Conservation (phyloP, 2,888 invertebrate genomes). For the Eudasyphora cyanicolor region DNA sequence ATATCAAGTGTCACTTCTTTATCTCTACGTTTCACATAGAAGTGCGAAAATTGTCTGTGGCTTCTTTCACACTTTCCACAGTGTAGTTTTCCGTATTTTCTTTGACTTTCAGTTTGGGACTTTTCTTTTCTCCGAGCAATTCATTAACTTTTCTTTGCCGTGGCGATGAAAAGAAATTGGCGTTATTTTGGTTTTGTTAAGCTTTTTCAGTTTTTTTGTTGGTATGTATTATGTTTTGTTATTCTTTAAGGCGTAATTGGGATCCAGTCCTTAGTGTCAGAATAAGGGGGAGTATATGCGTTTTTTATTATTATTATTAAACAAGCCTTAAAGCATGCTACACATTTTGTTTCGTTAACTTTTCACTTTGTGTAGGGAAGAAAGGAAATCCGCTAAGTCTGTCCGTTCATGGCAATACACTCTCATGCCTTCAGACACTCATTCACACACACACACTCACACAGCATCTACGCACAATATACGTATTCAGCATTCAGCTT, state of each 20-base stretch:
- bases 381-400: background rate
- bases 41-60: background rate
- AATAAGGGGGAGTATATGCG: background rate
- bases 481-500: conserved; percentile 24
- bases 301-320: conserved; percentile 14
- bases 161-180: background rate
- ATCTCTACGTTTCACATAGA: background rate
- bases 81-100: background rate
- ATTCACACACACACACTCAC: background rate
- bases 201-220: background rate
- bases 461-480: conserved; percentile 38
- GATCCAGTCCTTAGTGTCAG: background rate
- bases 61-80: conserved; percentile 6
- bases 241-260: background rate
- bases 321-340: conserved; percentile 50
- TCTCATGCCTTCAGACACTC: too few relatives aligned
- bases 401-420: background rate
- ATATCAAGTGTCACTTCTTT: background rate
- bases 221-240: too few relatives aligned
- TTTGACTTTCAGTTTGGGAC: background rate
- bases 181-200: background rate
- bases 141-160: conserved; percentile 8
- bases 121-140: conserved; percentile 2
- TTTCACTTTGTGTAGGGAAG: conserved; percentile 52
- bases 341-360: conserved; percentile 42